Conservation (phyloP, 2,888 invertebrate genomes). For the Automeris io region DNA sequence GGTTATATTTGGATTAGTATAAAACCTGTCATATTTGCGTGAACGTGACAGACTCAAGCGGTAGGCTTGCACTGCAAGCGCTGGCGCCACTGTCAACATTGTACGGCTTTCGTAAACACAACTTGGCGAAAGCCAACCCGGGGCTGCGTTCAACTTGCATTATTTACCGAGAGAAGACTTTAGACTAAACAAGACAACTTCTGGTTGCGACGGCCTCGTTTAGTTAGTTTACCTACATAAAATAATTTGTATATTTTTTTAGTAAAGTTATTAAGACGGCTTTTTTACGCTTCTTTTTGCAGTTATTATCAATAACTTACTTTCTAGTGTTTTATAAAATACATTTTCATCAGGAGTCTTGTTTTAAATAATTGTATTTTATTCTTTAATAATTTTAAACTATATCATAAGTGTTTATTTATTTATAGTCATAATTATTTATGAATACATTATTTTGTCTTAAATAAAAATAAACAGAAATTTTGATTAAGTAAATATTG, state of each 20-base stretch:
- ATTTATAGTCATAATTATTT: too few species aligned
- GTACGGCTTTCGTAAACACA: slow-evolving; percentile 42
- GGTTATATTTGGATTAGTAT: slow-evolving; percentile 53
- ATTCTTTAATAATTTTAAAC: too few species aligned
- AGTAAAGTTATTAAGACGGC: too few species aligned
- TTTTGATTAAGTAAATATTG: too few species aligned
- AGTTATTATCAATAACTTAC: too few species aligned
- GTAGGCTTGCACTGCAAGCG: slow-evolving; percentile 16
- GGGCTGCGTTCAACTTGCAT: slow-evolving; percentile 39
- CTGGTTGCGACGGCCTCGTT: slow-evolving; percentile 28
- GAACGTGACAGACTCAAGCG: slow-evolving; percentile 17
- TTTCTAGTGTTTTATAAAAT: too few species aligned
- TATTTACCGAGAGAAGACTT: slow-evolving; percentile 48
- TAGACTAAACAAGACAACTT: slow-evolving; percentile 44
- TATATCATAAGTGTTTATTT: too few species aligned
- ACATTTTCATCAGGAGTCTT: too few species aligned
- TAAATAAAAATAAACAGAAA: too few species aligned
- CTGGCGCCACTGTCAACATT: slow-evolving; percentile 34
- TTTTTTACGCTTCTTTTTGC: too few species aligned
- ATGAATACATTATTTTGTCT: too few species aligned
- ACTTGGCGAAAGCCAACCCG: slow-evolving; percentile 44
- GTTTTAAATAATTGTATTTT: too few species aligned
- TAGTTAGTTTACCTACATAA: slow-evolving; percentile 18
- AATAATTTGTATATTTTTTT: slow-evolving; percentile 4
- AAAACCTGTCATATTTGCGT: slow-evolving; percentile 43